Conservation (phyloP, 2,888 invertebrate species). For the Erebia epiphron region DNA sequence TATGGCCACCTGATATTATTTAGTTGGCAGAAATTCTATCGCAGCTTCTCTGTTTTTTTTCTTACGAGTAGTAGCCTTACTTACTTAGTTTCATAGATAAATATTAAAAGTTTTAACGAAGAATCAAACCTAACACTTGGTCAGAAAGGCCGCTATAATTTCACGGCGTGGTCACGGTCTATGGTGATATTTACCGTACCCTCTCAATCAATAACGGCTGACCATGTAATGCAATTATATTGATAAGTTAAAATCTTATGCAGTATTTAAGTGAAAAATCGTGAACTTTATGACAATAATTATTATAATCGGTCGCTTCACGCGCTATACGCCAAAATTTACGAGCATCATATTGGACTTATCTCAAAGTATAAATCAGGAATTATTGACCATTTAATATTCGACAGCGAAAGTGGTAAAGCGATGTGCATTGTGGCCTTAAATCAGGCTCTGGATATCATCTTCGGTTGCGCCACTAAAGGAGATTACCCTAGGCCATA, state of each 20-base stretch:
- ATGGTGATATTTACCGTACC: not conserved
- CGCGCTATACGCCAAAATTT: slow-evolving; percentile 5
- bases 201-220: slow-evolving; percentile 10
- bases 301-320: slow-evolving; percentile 26
- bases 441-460: too few relatives aligned
- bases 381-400: slow-evolving; percentile 2
- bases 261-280: slow-evolving; percentile 25
- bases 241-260: slow-evolving; percentile 22
- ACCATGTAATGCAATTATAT: slow-evolving; percentile 34
- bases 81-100: too few relatives aligned
- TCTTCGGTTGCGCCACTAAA: too few relatives aligned
- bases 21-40: too few relatives aligned
- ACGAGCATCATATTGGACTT: slow-evolving; percentile 15
- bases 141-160: not conserved
- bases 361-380: slow-evolving; percentile 14
- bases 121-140: not conserved
- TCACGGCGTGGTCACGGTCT: not conserved
- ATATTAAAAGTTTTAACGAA: too few relatives aligned
- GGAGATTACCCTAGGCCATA: too few relatives aligned
- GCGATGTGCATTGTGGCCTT: too few relatives aligned
- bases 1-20: too few relatives aligned
- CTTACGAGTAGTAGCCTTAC: too few relatives aligned
- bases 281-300: slow-evolving; percentile 18
- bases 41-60: too few relatives aligned
- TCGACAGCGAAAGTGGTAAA: too few relatives aligned